Conservation (phyloP, 2,113 vertebrate species). For the Cettia cetti region DNA sequence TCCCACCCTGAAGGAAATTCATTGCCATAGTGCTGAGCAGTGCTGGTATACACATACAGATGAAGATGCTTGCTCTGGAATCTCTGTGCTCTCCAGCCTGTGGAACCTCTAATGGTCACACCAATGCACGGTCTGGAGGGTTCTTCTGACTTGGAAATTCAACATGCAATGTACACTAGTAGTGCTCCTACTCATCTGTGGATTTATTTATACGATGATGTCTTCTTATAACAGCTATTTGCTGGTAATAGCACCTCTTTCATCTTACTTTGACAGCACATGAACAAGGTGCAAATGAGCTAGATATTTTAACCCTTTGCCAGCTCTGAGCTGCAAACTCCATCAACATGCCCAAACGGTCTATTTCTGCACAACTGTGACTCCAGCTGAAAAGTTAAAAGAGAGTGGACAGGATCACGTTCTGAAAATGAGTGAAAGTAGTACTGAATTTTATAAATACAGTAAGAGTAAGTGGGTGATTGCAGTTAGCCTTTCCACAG, state of each 20-base stretch:
- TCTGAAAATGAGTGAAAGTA: not conserved
- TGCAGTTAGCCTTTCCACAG: not conserved
- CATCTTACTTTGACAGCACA: not conserved
- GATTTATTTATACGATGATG: not conserved
- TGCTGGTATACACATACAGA: fast-evolving
- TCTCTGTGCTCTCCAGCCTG: not conserved
- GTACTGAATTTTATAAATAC: not conserved
- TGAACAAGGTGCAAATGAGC: not conserved
- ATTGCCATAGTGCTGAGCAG: not conserved
- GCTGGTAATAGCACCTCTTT: not conserved
- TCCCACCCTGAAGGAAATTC: not conserved
- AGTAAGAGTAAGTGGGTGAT: not conserved
- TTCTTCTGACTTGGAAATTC: not conserved
- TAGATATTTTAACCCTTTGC: not conserved
- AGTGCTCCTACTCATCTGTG: not conserved
- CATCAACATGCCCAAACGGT: not conserved
- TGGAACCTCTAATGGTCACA: not conserved
- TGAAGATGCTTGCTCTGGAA: not conserved
- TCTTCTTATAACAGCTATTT: not conserved
- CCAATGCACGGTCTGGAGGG: not conserved
- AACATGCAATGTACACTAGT: not conserved
- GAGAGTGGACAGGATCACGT: not conserved
- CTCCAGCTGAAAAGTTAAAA: not conserved
- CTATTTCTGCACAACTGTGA: not conserved
- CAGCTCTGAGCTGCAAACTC: not conserved